Conservation (phyloP, 2,113 vertebrate genomes). For the Neopipo cinnamomea region DNA sequence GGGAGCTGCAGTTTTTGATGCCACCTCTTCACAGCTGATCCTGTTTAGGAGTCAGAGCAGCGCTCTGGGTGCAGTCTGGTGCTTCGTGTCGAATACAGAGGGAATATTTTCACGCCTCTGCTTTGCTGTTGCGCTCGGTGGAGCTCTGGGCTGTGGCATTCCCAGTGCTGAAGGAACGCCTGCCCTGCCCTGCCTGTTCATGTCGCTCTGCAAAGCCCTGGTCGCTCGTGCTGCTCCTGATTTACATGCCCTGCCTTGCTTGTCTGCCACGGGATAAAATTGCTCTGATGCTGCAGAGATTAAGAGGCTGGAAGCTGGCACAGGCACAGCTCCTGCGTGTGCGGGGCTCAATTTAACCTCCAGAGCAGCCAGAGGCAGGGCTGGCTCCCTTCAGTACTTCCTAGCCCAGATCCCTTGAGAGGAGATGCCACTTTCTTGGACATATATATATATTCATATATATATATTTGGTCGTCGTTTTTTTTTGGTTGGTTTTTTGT, state of each 20-base stretch:
- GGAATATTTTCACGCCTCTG: fast-evolving
- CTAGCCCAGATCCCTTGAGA: not conserved
- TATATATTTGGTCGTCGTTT: not conserved
- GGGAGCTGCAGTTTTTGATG: not conserved
- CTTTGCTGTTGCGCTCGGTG: not conserved
- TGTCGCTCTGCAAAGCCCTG: not conserved
- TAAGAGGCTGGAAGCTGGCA: not conserved
- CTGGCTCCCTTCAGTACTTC: not conserved
- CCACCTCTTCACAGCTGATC: not conserved
- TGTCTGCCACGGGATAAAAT: not conserved
- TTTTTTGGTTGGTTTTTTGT: not conserved
- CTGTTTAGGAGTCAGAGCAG: not conserved
- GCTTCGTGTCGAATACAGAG: not conserved
- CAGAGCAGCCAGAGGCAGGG: not conserved
- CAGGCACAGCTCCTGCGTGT: not conserved
- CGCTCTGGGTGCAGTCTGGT: fast-evolving
- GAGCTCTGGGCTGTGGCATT: not conserved
- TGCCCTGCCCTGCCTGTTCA: not conserved
- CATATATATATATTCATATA: not conserved
- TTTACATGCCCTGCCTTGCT: not conserved
- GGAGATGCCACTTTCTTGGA: not conserved
- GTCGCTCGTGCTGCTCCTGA: not conserved
- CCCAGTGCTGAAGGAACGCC: not conserved
- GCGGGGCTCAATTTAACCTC: not conserved
- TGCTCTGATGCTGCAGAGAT: not conserved